A percentile compares a stretch with the other conserved stretches of the same genome.
These are phyloP conservation scores for Anguilla obscura DNA, from an alignment of 2,797 vertebrate species.

Conservation along the genomic window DNA sequence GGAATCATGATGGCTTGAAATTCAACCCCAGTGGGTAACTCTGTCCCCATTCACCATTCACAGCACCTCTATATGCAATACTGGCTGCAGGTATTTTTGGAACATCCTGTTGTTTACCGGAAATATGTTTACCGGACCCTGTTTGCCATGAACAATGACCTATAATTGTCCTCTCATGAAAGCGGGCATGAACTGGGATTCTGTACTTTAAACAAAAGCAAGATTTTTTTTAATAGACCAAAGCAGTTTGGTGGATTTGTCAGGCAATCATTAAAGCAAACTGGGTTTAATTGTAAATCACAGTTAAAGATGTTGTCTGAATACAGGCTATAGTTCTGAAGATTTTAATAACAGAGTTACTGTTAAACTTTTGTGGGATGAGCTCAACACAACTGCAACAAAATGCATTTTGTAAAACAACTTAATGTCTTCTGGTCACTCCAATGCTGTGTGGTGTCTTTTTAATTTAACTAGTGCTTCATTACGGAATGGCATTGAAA, in stretches of 20 bases:
- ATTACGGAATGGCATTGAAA: background rate
- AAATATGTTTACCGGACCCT: constrained; percentile 54
- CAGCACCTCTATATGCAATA: constrained; percentile 32
- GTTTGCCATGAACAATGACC: constrained; percentile 57
- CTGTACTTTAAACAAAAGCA: background rate
- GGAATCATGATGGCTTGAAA: background rate
- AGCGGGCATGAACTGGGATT: constrained; percentile 35
- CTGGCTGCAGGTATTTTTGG: constrained; percentile 59
- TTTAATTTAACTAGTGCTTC: background rate
- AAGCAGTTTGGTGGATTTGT: background rate
- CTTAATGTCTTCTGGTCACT: background rate
- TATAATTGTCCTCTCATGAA: constrained; percentile 54
- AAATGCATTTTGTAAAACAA: background rate
- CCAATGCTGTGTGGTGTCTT: background rate
- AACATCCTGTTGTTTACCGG: constrained; percentile 57
- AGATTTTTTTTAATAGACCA: background rate
- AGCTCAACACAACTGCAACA: background rate
- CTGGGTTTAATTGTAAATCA: background rate
- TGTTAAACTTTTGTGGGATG: background rate
- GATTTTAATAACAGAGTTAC: background rate
- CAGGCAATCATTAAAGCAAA: background rate
- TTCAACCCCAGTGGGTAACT: constrained; percentile 4
- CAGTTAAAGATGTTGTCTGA: background rate
- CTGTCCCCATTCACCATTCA: background rate
- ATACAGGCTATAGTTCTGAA: constrained; percentile 23